Base-by-base conservation (phyloP, 2,888 invertebrate genomes). In the Gymnosoma rotundatum region DNA sequence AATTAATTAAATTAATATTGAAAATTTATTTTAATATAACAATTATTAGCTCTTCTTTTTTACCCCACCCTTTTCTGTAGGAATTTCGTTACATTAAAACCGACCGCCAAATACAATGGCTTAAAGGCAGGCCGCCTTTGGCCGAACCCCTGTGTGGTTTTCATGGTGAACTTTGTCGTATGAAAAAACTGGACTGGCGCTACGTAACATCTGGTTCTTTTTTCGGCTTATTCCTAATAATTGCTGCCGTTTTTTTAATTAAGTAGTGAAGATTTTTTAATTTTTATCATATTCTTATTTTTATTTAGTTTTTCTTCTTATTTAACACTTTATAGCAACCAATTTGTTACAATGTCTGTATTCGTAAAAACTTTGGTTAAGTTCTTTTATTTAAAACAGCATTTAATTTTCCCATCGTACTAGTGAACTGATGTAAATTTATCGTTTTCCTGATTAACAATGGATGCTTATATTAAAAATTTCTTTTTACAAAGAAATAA, bases 131-230 rank as follows among this genome's bases (percentile, higher is more conserved):
- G 9, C 94, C 95, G 0, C 98, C 98, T 0, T 91, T 92, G 9
- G 95, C 96, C 0, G 97, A 97, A 88, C 98, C 98, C 0, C 91
- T 92, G 0, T 98, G 98, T 90, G 98, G 98, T 1, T 98, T 97
- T 91, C 93, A 94, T 83, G 95, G 95, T 0, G 95, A 95, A 89
- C 94, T 95, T 87, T 97, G 97, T 90, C 94, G 94, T 16, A 92
- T 94, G 12, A 94, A 94, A n/a, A 94, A 94, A 73, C 94, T 95
- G 9, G 91, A 92, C 90, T 96, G 95, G 93, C 94, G 94, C 25
- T 93, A 95, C 5, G 92, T 95, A 3, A 93, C 94, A 0, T 94
- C 95, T 0, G 94, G 94, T 0, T 93, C 94, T 0, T 94, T 95
- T 0, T 94, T 95, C 0, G 94, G 94, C 0, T 94, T 95, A 0